Evolutionary conservation across 2,888 invertebrate species (phyloP).

Genomic region (Marasmarcha lunaedactyla): DNA sequence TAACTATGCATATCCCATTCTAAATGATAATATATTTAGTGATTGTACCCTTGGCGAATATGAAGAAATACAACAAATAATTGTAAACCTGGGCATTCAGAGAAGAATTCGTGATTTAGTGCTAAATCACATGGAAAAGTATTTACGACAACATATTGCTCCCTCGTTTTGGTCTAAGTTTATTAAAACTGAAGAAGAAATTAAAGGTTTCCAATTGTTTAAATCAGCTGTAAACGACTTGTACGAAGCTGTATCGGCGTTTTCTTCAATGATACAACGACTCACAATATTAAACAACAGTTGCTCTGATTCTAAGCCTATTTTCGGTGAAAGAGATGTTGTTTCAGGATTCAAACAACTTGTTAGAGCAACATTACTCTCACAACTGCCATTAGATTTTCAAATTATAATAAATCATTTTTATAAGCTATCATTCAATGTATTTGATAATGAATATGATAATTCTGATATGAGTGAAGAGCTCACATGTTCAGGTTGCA

Average conservation of each 20-base stretch:
- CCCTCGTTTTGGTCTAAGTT: conserved; percentile 78
- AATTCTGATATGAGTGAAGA: conserved; percentile 69
- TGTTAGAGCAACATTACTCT: conserved; percentile 74
- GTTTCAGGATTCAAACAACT: conserved; percentile 73
- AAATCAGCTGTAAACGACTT: conserved; percentile 75
- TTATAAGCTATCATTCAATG: conserved; percentile 82
- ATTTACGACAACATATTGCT: conserved; percentile 70
- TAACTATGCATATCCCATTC: conserved; percentile 54
- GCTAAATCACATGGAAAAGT: conserved; percentile 65
- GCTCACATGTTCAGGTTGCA: conserved; percentile 79
- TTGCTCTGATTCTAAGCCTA: conserved; percentile 47
- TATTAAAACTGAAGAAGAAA: conserved; percentile 55
- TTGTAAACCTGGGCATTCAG: conserved; percentile 43
- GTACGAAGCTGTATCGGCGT: conserved; percentile 66
- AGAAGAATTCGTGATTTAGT: conserved; percentile 50
- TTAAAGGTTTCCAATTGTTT: conserved; percentile 74
- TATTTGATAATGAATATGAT: conserved; percentile 69
- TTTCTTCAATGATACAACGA: conserved; percentile 65
- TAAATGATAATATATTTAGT: conserved; percentile 43
- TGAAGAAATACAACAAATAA: conserved; percentile 49
- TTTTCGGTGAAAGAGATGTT: conserved; percentile 67
- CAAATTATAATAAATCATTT: conserved; percentile 79
- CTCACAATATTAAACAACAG: conserved; percentile 63
- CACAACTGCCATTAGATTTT: conserved; percentile 78
- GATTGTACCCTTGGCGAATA: conserved; percentile 47